A percentile compares a stretch with the other conserved stretches of the same genome.
Evolutionary conservation across 2,888 invertebrate genomes (phyloP).

Genomic region (Rugalucina vietnamica): DNA sequence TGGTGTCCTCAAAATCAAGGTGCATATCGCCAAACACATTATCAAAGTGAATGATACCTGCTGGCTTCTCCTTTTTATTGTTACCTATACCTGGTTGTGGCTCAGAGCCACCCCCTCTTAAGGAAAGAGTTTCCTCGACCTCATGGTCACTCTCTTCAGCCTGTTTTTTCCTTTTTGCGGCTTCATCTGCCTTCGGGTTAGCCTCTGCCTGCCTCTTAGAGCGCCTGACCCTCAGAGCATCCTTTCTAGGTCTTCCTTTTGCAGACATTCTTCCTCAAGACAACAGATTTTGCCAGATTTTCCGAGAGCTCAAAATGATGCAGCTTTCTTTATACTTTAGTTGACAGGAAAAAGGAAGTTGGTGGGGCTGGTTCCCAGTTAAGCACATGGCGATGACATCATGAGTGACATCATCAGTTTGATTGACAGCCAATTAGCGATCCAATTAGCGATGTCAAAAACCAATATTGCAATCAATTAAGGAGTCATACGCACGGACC

Average conservation of each 20-base stretch:
- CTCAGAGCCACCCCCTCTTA: not conserved
- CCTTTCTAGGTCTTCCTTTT: constrained; percentile 6
- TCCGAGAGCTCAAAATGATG: not conserved
- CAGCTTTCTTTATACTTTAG: not conserved
- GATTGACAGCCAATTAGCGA: constrained; percentile 1
- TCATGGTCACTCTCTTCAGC: not conserved
- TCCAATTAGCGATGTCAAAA: not conserved
- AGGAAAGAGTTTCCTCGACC: not conserved
- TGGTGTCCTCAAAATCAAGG: not conserved
- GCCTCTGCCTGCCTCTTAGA: not conserved
- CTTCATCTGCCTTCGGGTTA: not conserved
- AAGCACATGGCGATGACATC: not conserved
- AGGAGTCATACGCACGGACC: not conserved
- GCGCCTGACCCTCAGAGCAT: not conserved
- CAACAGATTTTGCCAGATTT: not conserved
- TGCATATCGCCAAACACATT: not conserved
- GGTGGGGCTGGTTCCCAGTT: not conserved
- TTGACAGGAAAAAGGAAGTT: not conserved
- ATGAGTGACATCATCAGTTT: not conserved
- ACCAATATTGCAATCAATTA: not conserved
- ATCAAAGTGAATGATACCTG: not conserved
- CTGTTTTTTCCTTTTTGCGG: not conserved
- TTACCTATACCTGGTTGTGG: not conserved
- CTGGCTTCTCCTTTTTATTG: not conserved
- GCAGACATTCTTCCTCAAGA: not conserved